Percentiles rank a stretch among this genome's conserved stretches.
These are phyloP conservation scores for Dasyornis broadbenti DNA, from an alignment of 2,113 vertebrate species.

Conservation along the genomic window DNA sequence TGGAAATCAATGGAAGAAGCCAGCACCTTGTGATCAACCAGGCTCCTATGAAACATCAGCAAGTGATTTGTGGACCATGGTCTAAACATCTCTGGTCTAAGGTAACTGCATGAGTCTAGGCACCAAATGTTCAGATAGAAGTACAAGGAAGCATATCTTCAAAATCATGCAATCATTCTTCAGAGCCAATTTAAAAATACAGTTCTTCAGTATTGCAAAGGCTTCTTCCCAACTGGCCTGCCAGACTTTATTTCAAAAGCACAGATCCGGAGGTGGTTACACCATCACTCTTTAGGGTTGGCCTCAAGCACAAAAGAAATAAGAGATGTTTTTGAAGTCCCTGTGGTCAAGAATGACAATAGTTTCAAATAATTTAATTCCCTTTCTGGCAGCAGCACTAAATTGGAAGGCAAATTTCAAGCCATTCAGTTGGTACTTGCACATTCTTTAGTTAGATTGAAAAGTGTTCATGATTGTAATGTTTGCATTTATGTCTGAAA, in stretches of 20 bases:
- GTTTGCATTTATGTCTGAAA: neutral
- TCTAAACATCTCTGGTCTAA: constrained; percentile 17
- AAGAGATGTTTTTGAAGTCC: neutral
- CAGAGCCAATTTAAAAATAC: neutral
- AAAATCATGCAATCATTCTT: constrained; percentile 4
- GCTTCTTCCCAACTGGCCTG: neutral
- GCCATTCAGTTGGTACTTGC: neutral
- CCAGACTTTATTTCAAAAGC: neutral
- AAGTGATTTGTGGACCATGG: neutral
- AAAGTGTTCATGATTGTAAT: neutral
- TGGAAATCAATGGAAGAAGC: neutral
- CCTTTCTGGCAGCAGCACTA: constrained; percentile 35
- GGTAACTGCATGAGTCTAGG: neutral
- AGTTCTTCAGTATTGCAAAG: constrained; percentile 27
- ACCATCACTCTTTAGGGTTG: neutral
- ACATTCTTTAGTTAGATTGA: neutral
- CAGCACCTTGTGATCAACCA: neutral
- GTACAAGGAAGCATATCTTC: constrained; percentile 36
- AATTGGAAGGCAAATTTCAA: constrained; percentile 15
- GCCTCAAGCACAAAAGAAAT: neutral
- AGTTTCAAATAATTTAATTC: constrained; percentile 3
- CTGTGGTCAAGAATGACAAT: neutral
- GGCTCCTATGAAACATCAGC: neutral
- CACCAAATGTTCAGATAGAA: constrained; percentile 30
- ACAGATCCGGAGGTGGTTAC: neutral